Conservation (phyloP, 2,888 invertebrate species). For the Cotesia congregata region DNA sequence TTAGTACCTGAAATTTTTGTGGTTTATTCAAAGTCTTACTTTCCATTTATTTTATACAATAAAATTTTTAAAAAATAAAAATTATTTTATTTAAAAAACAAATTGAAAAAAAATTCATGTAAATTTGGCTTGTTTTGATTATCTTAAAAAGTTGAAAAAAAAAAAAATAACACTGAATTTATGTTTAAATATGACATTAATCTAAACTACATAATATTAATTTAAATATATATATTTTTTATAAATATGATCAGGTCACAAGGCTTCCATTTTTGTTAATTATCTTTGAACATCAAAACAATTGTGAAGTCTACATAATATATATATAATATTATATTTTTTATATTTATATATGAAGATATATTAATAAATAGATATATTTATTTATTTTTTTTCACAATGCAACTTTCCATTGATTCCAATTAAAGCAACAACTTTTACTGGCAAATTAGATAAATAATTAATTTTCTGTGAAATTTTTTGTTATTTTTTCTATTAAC, state of each 20-base stretch:
- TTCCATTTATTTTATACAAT: conserved; percentile 21
- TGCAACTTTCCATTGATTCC: conserved; percentile 25
- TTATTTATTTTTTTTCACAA: conserved; percentile 7
- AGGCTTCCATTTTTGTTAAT: conserved; percentile 22
- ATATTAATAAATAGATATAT: conserved; percentile 4
- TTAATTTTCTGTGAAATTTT: conserved; percentile 42
- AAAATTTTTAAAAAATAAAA: no score
- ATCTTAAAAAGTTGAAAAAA: no score
- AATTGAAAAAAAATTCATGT: no score
- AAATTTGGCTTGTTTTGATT: no score
- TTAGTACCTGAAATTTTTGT: conserved; percentile 57
- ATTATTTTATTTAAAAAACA: no score
- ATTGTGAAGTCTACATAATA: conserved; percentile 46
- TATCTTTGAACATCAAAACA: conserved; percentile 30
- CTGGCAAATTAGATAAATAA: conserved; percentile 41
- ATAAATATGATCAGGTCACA: conserved; percentile 54
- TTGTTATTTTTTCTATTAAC: neutral
- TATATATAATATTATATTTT: neutral
- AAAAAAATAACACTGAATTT: neutral
- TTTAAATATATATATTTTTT: conserved; percentile 46
- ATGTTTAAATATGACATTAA: conserved; percentile 40
- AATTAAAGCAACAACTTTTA: conserved; percentile 31
- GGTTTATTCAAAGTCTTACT: conserved; percentile 39
- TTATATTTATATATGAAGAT: neutral
- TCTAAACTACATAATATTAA: conserved; percentile 50